Base-by-base conservation (phyloP, 1,140 invertebrate species). In the Diabrotica virgifera region DNA sequence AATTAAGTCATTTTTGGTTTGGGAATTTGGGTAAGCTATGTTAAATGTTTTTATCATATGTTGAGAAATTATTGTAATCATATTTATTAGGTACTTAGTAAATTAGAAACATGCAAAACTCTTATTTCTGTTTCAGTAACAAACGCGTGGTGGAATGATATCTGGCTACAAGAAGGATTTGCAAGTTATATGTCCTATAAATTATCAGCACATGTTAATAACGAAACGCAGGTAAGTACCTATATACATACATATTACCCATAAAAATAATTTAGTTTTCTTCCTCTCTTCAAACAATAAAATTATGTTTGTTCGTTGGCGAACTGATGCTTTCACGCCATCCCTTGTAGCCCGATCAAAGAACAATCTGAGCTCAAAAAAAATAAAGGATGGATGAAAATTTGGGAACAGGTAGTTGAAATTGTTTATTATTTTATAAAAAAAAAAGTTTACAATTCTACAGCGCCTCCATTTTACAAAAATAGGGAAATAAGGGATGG, bases 131-230 rank as follows among this genome's bases (percentile, higher is more conserved):
- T 89, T 79, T 77, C 90, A 72, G 89, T 91, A 0, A 91, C 90
- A 0, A 89, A 89, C 82, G 83, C 85, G 68, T 91, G 89, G 89
- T 91, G 89, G 89, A 83, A 84, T 9, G 89, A 93, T 77, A 78
- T 94, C 0, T 94, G 92, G 92, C 80, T 94, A 0, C 93, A 93
- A 76, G 92, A 94, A 77, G 91, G 90, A 6, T 93, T 94, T 75
- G 91, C 92, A 8, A 90, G 88, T 0, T 93, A 86, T 79, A 82
- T 86, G 53, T 85, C 85, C 24, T 84, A 81, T 2, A 72, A 86
- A 51, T 85, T 85, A 35, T 80, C 86, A 4, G 50, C 52, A 12
- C 5, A 10, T 6, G 52, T 56, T 5, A n/a, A 60, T 10, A 60
- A 67, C 12, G 5, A 74, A 81, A 61, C 80, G 81, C 36, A 81